Evolutionary conservation across 2,888 invertebrate species (phyloP), one percentile per base, ranked within the genome.

Genomic region (Calliphora vomitoria): DNA sequence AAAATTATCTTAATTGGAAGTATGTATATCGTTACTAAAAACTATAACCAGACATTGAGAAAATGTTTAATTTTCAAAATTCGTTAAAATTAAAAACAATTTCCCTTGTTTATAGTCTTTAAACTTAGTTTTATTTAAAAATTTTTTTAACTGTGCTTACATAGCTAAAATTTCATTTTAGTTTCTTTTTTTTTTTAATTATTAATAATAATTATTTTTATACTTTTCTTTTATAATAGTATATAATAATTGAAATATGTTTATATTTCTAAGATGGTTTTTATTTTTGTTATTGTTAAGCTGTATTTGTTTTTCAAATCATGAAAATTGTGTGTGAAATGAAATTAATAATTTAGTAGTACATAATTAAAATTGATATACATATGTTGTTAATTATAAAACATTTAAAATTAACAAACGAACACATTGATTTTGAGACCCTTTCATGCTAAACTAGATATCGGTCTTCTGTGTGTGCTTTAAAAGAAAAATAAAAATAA

Each of bases 41-140:
- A n/a, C n/a, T n/a, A n/a, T n/a, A n/a, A n/a, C n/a, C n/a, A n/a
- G n/a, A n/a, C n/a, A n/a, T n/a, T n/a, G n/a, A n/a, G n/a, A n/a
- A n/a, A n/a, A n/a, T n/a, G n/a, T n/a, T n/a, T n/a, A n/a, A n/a
- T n/a, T n/a, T n/a, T n/a, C n/a, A n/a, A n/a, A n/a, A n/a, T n/a
- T n/a, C n/a, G n/a, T n/a, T n/a, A n/a, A n/a, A n/a, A 44, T 18
- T 60, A 10, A 58, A 75, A 60, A 41, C 3, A 4, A 3, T 44
- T 62, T 25, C 3, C 8, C 31, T 58, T 60, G 25, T 69, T 60
- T 60, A 18, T 53, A 71, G 31, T 60, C 41, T 64, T 72, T 81
- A 64, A 69, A 79, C 25, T 81, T 72, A 41, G n/a, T 78, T 81
- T 81, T 81, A 81, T 81, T 81, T 81, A 81, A 81, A 81, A 81